These are phyloP conservation scores for Brachirus orientalis DNA, from an alignment of 2,113 vertebrate species.

Conservation along the genomic window DNA sequence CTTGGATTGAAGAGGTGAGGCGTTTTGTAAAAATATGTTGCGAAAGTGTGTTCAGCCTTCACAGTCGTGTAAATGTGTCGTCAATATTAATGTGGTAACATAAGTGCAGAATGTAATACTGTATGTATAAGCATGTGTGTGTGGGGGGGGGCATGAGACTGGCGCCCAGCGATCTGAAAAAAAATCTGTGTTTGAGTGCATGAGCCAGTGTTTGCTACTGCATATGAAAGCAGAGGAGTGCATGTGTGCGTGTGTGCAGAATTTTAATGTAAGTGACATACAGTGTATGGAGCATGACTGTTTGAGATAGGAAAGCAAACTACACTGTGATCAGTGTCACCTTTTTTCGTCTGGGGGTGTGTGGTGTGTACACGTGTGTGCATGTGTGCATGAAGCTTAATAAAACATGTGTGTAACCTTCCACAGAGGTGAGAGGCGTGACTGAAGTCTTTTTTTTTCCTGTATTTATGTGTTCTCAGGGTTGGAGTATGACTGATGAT, in stretches of 20 bases:
- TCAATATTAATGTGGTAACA: conserved; percentile 28
- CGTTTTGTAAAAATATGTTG: conserved; percentile 10
- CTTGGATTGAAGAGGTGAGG: conserved; percentile 1
- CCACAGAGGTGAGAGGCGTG: neutral
- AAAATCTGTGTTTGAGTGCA: conserved; percentile 62
- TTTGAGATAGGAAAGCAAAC: conserved; percentile 19
- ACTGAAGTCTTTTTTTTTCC: neutral
- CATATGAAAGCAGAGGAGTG: conserved; percentile 30
- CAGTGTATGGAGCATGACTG: conserved; percentile 5
- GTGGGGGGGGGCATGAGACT: conserved; percentile 19
- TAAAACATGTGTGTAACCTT: conserved; percentile 20
- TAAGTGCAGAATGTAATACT: conserved; percentile 59
- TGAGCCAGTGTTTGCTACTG: conserved; percentile 60
- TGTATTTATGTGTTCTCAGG: no score
- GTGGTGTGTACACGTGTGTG: neutral
- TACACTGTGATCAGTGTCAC: conserved; percentile 20
- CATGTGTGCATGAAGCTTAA: neutral
- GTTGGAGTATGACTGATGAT: no score
- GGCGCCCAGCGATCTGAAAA: no score
- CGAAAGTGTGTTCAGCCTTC: neutral
- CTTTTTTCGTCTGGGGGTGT: conserved; percentile 1
- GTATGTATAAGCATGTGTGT: conserved; percentile 58
- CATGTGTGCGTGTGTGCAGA: conserved; percentile 13
- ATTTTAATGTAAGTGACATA: conserved; percentile 33
- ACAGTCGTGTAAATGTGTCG: conserved; percentile 18